phyloP scores from a whole-genome alignment of 2,888 invertebrate species.

The Agrotis segetum region DNA sequence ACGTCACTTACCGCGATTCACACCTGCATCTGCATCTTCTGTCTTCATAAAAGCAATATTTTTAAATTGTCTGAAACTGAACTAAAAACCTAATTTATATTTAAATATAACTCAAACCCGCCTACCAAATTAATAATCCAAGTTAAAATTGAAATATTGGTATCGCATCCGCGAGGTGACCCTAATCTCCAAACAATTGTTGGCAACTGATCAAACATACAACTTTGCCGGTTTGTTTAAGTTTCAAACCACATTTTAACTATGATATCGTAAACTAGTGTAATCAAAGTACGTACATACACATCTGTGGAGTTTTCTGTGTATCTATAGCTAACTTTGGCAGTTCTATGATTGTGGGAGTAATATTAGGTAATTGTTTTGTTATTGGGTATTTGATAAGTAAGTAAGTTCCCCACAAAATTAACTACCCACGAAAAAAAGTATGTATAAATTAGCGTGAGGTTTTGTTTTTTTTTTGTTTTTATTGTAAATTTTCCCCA shows the following conservation, averaged over 20 bases:
- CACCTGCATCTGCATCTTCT: too few species aligned
- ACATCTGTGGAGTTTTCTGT: not conserved
- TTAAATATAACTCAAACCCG: conserved; percentile 8
- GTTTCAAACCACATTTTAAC: conserved; percentile 65
- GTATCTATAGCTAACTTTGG: not conserved
- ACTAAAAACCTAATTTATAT: conserved; percentile 6
- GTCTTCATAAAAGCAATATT: not conserved
- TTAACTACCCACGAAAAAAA: too few species aligned
- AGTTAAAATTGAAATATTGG: conserved; percentile 47
- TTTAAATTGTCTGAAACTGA: not conserved
- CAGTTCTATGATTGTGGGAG: not conserved
- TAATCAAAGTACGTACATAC: conserved; percentile 50
- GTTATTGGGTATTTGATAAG: not conserved
- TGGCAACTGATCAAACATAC: conserved; percentile 66
- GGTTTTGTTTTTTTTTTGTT: too few species aligned
- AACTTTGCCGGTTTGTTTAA: conserved; percentile 62
- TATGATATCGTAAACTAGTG: conserved; percentile 63
- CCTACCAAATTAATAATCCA: conserved; percentile 15
- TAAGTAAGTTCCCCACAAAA: too few species aligned
- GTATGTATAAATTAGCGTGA: too few species aligned
- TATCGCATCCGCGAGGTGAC: conserved; percentile 37
- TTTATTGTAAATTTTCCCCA: too few species aligned
- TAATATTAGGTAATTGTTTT: conserved; percentile 9
- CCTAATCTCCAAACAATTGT: conserved; percentile 63
- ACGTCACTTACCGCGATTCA: too few species aligned